These are phyloP conservation scores for Solea solea DNA, from an alignment of 2,113 vertebrate genomes.

Conservation along the genomic window DNA sequence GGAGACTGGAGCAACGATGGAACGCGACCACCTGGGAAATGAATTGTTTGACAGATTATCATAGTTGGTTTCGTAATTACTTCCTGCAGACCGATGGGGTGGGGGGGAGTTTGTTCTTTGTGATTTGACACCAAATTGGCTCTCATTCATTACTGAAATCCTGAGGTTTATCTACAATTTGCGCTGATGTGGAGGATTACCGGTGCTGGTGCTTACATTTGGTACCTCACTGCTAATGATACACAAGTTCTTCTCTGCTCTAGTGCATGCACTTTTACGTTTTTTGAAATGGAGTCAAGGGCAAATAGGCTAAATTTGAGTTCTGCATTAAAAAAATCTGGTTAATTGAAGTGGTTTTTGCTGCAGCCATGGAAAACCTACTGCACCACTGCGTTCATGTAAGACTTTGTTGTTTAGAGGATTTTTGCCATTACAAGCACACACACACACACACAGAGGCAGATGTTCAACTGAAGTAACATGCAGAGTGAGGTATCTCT, in stretches of 20 bases:
- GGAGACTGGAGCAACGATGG: background rate
- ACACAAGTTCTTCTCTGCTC: background rate
- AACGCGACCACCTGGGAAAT: conserved; percentile 9
- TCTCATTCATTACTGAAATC: background rate
- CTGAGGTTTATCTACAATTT: conserved; percentile 12
- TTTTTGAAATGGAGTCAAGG: background rate
- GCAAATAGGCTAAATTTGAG: no score
- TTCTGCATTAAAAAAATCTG: no score
- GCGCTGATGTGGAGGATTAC: background rate
- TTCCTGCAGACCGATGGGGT: background rate
- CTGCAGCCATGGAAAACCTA: background rate
- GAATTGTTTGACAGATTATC: background rate
- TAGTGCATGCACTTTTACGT: background rate
- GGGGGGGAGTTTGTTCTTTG: background rate
- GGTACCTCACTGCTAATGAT: background rate
- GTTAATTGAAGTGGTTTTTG: no score
- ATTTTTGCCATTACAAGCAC: background rate
- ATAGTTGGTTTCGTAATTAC: background rate
- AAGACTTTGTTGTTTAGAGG: background rate
- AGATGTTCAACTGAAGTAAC: background rate
- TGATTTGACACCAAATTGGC: conserved; percentile 18
- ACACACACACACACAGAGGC: background rate
- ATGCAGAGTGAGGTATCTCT: background rate
- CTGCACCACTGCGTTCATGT: background rate
- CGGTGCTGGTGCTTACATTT: background rate